Evolutionary conservation across 2,888 invertebrate genomes (phyloP).

Genomic region (Zygaena filipendulae): DNA sequence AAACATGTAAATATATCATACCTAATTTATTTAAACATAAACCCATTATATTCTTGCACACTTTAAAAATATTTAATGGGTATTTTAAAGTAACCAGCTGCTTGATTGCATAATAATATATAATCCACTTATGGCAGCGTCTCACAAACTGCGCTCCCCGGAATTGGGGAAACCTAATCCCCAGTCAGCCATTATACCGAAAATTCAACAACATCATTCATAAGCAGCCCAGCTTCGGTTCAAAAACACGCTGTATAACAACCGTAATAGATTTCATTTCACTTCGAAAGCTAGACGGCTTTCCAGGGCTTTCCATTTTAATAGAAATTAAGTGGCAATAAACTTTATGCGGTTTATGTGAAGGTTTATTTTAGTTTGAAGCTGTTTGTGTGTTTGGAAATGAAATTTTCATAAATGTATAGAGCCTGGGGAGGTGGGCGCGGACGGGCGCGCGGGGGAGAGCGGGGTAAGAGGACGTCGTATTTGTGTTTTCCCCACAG

Average conservation of each 20-base stretch:
- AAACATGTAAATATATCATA: too few species aligned
- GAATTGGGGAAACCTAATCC: constrained; percentile 62
- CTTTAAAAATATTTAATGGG: too few species aligned
- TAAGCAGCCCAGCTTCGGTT: constrained; percentile 21
- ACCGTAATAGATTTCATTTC: constrained; percentile 35
- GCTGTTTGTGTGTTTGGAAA: constrained; percentile 42
- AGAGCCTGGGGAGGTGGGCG: constrained; percentile 21
- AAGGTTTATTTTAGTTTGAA: constrained; percentile 51
- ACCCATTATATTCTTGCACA: too few species aligned
- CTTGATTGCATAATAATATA: constrained; percentile 46
- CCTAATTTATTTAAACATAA: too few species aligned
- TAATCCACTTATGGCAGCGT: constrained; percentile 56
- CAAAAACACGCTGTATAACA: constrained; percentile 31
- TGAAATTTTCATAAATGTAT: constrained; percentile 64
- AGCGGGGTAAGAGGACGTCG: constrained; percentile 23
- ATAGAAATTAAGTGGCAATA: constrained; percentile 44
- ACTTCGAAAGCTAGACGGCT: constrained; percentile 26
- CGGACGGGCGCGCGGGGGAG: constrained; percentile 18
- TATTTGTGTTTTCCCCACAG: constrained; percentile 53
- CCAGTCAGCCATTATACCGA: constrained; percentile 57
- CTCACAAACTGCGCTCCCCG: constrained; percentile 37
- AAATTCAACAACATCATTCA: constrained; percentile 47
- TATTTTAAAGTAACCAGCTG: too few species aligned
- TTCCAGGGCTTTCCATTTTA: constrained; percentile 28
- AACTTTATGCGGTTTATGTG: constrained; percentile 40